Evolutionary conservation across 1,140 invertebrate species (phyloP).

Genomic region (Macrotrachela quadricornifera): DNA sequence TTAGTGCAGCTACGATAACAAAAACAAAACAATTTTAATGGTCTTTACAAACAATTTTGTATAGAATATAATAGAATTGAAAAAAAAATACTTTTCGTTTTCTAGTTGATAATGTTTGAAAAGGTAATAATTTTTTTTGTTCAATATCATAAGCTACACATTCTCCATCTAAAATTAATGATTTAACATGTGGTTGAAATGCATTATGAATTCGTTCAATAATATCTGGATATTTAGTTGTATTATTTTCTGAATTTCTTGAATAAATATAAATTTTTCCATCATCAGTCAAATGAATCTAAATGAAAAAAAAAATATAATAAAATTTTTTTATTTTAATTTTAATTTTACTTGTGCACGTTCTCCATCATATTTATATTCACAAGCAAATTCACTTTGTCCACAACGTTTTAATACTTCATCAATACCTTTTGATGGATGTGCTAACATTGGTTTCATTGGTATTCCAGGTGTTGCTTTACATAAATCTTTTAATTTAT

Average conservation of each 20-base stretch:
- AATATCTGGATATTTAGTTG: conserved; percentile 89
- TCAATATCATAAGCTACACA: conserved; percentile 84
- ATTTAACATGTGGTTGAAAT: conserved; percentile 38
- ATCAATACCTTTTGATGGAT: conserved; percentile 67
- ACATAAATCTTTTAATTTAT: conserved; percentile 54
- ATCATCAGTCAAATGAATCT: conserved; percentile 49
- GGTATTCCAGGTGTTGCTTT: conserved; percentile 68
- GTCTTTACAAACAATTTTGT: background rate
- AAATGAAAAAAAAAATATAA: background rate
- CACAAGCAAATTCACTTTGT: conserved; percentile 75
- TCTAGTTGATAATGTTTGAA: conserved; percentile 81
- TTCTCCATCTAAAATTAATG: conserved; percentile 84
- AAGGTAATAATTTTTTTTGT: conserved; percentile 74
- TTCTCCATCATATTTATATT: conserved; percentile 99
- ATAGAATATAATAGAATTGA: background rate
- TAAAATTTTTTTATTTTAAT: conserved; percentile 6
- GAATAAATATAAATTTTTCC: conserved; percentile 63
- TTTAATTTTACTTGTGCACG: conserved; percentile 54
- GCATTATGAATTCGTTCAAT: conserved; percentile 39
- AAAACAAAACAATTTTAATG: too few species aligned
- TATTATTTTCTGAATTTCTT: conserved; percentile 93
- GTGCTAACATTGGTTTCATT: conserved; percentile 91
- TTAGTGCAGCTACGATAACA: too few species aligned
- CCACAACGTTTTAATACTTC: conserved; percentile 81
- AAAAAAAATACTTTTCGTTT: conserved; percentile 56